phyloP scores from a whole-genome alignment of 2,888 invertebrate species.

The Eupithecia centaureata region DNA sequence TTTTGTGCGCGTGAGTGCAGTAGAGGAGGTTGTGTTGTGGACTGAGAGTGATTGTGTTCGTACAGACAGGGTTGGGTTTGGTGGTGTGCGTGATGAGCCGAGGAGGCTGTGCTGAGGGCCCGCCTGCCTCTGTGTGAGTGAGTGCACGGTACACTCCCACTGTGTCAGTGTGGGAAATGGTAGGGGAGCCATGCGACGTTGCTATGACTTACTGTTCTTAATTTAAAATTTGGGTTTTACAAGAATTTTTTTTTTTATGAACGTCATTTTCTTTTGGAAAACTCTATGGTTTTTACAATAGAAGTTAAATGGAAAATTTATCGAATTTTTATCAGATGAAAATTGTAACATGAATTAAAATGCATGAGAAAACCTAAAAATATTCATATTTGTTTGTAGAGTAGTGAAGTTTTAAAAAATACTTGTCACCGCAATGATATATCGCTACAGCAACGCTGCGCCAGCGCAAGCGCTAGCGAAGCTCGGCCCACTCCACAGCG shows the following conservation, averaged over 20 bases:
- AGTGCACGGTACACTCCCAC: constrained; percentile 78
- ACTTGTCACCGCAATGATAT: constrained; percentile 72
- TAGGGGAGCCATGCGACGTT: constrained; percentile 57
- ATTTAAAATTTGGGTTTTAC: background rate
- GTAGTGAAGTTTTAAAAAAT: constrained; percentile 50
- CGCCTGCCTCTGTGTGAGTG: constrained; percentile 66
- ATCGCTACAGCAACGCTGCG: constrained; percentile 69
- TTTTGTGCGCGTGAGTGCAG: constrained; percentile 84
- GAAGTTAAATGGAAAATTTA: background rate
- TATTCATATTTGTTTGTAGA: too few species aligned
- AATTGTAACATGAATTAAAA: too few species aligned
- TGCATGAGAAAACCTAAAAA: too few species aligned
- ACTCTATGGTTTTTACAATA: background rate
- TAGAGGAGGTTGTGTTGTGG: constrained; percentile 80
- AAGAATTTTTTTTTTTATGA: too few species aligned
- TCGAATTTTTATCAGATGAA: background rate
- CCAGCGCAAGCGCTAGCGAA: constrained; percentile 69
- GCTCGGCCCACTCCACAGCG: constrained; percentile 71
- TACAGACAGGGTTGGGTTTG: constrained; percentile 63
- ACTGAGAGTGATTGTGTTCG: constrained; percentile 81
- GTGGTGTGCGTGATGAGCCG: constrained; percentile 68
- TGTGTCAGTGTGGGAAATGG: constrained; percentile 63
- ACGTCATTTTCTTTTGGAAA: background rate
- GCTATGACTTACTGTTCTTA: constrained; percentile 23
- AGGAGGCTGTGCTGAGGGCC: constrained; percentile 71